Evolutionary conservation across 2,888 invertebrate species (phyloP).

Genomic region (Latheticus oryzae): DNA sequence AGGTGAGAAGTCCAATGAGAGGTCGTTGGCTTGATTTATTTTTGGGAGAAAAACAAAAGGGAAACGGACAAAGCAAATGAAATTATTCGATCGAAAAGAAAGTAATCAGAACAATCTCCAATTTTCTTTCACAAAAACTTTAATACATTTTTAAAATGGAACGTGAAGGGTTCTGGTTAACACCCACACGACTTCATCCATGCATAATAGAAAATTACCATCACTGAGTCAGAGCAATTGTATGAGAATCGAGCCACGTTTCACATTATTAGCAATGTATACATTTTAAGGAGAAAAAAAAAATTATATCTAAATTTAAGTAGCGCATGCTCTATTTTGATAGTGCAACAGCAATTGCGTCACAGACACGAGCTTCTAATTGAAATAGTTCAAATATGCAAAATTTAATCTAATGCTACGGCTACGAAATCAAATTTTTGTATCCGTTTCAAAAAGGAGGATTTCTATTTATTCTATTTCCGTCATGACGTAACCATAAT

Average conservation of each 20-base stretch:
- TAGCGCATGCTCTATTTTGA: conserved; percentile 18
- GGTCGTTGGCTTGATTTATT: conserved; percentile 24
- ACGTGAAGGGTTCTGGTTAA: too few relatives aligned
- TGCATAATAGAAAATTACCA: conserved; percentile 9
- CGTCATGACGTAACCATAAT: conserved; percentile 16
- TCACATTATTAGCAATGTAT: too few relatives aligned
- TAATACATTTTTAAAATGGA: too few relatives aligned
- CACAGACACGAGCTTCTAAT: conserved; percentile 16
- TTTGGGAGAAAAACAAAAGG: conserved; percentile 18
- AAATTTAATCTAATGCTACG: conserved; percentile 13
- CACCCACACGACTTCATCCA: conserved; percentile 3
- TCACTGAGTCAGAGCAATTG: neutral
- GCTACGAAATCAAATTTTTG: neutral
- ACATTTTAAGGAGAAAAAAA: too few relatives aligned
- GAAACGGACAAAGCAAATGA: conserved; percentile 12
- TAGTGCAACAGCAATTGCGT: conserved; percentile 20
- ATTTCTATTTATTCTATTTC: conserved; percentile 18
- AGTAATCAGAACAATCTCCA: conserved; percentile 3
- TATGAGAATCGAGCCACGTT: neutral
- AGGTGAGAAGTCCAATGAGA: conserved; percentile 4
- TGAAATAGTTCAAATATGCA: conserved; percentile 28
- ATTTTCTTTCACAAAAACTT: too few relatives aligned
- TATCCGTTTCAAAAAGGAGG: conserved; percentile 5
- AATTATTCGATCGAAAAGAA: conserved; percentile 9
- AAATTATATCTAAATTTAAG: conserved; percentile 15